Conservation (phyloP, 2,113 vertebrate genomes). For the Microcebus murinus region DNA sequence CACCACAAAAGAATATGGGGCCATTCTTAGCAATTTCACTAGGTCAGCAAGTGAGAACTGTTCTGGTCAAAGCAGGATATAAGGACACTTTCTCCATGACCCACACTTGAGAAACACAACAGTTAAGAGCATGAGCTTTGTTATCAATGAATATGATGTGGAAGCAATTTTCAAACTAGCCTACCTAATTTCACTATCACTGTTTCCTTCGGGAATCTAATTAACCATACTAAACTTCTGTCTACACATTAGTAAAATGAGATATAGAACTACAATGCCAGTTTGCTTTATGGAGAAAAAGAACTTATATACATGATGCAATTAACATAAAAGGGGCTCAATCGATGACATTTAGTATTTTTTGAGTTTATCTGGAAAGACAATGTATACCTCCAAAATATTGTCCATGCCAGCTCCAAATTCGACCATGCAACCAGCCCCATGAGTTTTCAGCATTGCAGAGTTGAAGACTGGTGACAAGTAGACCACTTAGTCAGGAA, state of each 20-base stretch:
- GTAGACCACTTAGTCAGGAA: constrained; percentile 3
- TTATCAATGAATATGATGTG: not conserved
- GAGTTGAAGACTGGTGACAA: not conserved
- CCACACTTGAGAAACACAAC: not conserved
- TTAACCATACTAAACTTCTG: constrained; percentile 27
- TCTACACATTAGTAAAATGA: constrained; percentile 12
- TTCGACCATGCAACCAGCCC: not conserved
- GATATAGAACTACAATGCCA: not conserved
- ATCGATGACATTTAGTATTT: not conserved
- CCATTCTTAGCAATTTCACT: not conserved
- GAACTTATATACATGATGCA: not conserved
- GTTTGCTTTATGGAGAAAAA: not conserved
- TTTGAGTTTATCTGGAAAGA: constrained; percentile 35
- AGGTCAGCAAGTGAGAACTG: not conserved
- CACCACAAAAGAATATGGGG: not conserved
- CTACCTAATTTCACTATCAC: not conserved
- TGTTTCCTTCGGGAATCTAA: not conserved
- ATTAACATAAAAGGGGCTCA: constrained; percentile 18
- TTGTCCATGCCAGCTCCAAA: not conserved
- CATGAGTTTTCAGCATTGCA: not conserved
- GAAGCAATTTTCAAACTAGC: constrained; percentile 20
- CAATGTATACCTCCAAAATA: not conserved
- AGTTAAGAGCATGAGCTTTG: not conserved
- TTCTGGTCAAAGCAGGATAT: not conserved
- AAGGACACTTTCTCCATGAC: not conserved